Percentiles rank a stretch among this genome's conserved stretches.
phyloP scores from a whole-genome alignment of 2,888 invertebrate genomes.

The Perithous albicinctus region DNA sequence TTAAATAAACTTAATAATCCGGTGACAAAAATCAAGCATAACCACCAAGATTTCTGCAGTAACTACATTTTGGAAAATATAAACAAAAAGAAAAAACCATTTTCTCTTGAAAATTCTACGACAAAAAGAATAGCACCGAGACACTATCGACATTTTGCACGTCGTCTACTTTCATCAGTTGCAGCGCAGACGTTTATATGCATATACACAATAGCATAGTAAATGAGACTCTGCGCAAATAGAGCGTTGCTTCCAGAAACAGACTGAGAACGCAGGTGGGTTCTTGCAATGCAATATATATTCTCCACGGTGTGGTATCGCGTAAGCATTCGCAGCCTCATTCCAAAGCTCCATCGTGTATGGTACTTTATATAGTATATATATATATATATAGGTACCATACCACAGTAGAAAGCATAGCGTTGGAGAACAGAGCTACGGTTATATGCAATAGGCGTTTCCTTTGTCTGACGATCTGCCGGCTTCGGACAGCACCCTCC shows the following conservation, averaged over 20 bases:
- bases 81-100: too few relatives aligned
- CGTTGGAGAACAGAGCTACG: slow-evolving; percentile 1
- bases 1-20: too few relatives aligned
- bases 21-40: too few relatives aligned
- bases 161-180: neutral
- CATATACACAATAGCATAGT: neutral
- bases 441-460: slow-evolving; percentile 14
- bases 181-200: neutral
- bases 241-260: neutral
- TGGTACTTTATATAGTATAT: neutral
- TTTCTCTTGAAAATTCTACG: neutral
- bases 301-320: neutral
- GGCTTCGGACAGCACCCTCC: slow-evolving; percentile 25
- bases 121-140: neutral
- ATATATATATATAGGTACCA: neutral
- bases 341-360: neutral
- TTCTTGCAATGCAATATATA: slow-evolving; percentile 8
- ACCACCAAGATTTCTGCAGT: neutral
- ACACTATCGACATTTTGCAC: slow-evolving; percentile 4
- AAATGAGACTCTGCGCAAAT: neutral
- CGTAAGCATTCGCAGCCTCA: slow-evolving; percentile 7
- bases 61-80: neutral
- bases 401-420: neutral
- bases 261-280: slow-evolving; percentile 12
- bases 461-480: slow-evolving; percentile 47